Conservation (phyloP, 2,888 invertebrate species). For the Isoperla grammatica region DNA sequence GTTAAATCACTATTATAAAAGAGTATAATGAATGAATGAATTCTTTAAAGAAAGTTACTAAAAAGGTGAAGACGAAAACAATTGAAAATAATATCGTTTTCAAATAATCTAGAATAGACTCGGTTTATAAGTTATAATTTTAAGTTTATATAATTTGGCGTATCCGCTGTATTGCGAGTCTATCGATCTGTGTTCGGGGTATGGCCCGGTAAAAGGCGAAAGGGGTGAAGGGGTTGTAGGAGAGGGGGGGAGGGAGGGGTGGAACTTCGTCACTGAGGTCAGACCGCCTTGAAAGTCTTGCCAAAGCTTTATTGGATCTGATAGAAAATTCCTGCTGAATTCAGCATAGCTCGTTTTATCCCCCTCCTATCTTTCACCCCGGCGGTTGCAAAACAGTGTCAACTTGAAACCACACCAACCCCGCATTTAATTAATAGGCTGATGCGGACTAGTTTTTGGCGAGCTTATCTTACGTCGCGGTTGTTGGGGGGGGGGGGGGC, state of each 20-base stretch:
- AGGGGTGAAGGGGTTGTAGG: background rate
- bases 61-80: too few relatives aligned
- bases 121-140: too few relatives aligned
- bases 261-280: background rate
- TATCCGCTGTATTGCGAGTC: background rate
- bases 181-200: conserved; percentile 6
- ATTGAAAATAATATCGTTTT: too few relatives aligned
- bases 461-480: too few relatives aligned
- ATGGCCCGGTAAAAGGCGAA: conserved; percentile 4
- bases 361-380: background rate
- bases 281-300: conserved; percentile 6
- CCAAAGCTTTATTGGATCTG: conserved; percentile 28
- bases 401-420: conserved; percentile 6
- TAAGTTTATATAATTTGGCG: too few relatives aligned
- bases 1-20: too few relatives aligned
- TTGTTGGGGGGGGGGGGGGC: too few relatives aligned
- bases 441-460: background rate
- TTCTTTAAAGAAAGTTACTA: too few relatives aligned
- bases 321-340: conserved; percentile 30
- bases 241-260: conserved; percentile 5
- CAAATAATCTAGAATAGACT: too few relatives aligned
- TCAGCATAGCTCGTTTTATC: background rate
- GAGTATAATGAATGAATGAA: too few relatives aligned
- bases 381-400: conserved; percentile 10
- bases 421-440: conserved; percentile 4